These are phyloP conservation scores for Itoplectis maculator DNA, from an alignment of 2,888 invertebrate genomes.

Conservation along the genomic window DNA sequence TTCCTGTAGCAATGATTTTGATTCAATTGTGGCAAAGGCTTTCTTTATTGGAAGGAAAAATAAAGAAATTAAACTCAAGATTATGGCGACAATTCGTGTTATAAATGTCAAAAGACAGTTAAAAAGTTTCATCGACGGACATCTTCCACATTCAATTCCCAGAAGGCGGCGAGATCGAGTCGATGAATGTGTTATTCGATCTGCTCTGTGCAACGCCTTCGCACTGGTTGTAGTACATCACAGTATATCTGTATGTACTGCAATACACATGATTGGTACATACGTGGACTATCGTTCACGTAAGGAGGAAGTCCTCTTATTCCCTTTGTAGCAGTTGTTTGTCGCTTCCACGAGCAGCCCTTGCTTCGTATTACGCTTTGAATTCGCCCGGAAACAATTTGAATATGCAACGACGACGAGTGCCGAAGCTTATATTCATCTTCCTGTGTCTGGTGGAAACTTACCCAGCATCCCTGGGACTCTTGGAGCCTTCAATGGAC, in stretches of 20 bases:
- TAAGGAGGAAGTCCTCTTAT: conserved; percentile 36
- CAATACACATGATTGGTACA: background rate
- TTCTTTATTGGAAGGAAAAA: background rate
- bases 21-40: background rate
- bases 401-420: conserved; percentile 57
- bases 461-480: conserved; percentile 28
- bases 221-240: conserved; percentile 50
- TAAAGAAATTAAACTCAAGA: too few relatives aligned
- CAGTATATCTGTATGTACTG: background rate
- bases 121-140: too few relatives aligned
- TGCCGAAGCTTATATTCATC: conserved; percentile 45
- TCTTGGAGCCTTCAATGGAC: conserved; percentile 1
- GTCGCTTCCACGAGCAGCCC: conserved; percentile 28
- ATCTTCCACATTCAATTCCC: too few relatives aligned
- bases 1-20: background rate
- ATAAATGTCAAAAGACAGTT: too few relatives aligned
- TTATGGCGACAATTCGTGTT: too few relatives aligned
- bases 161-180: conserved; percentile 58
- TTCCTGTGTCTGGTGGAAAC: conserved; percentile 21
- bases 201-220: conserved; percentile 59
- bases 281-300: conserved; percentile 17
- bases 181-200: conserved; percentile 69
- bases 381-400: conserved; percentile 64
- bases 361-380: conserved; percentile 44
- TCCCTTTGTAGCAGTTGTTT: conserved; percentile 43